These are phyloP conservation scores for Melanotaenia maccullochi DNA, from an alignment of 2,797 vertebrate genomes.

Conservation along the genomic window DNA sequence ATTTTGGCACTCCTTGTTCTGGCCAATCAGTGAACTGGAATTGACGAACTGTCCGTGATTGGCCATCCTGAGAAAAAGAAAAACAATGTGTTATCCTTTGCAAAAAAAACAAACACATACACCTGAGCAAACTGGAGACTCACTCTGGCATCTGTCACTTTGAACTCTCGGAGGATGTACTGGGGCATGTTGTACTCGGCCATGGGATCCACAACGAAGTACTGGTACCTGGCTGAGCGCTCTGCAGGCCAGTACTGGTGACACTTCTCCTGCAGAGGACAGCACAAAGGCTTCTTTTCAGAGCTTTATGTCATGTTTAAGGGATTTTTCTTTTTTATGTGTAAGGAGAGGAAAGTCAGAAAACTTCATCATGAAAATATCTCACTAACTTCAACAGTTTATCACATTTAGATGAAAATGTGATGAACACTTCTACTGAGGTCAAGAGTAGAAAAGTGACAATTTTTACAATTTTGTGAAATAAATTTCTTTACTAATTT, in stretches of 20 bases:
- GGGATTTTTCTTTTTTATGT: neutral
- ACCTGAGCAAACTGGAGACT: slow-evolving; percentile 52
- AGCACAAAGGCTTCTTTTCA: slow-evolving; percentile 35
- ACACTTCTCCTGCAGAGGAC: slow-evolving; percentile 91
- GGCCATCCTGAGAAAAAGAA: slow-evolving; percentile 89
- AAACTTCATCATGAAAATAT: slow-evolving; percentile 25
- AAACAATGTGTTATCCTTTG: neutral
- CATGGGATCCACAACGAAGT: slow-evolving; percentile 99
- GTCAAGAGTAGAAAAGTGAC: no score
- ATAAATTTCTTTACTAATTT: no score
- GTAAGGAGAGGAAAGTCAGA: slow-evolving; percentile 1
- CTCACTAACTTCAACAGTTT: slow-evolving; percentile 2
- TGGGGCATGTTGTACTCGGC: slow-evolving; percentile 99
- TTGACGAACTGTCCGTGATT: slow-evolving; percentile 97
- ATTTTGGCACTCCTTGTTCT: slow-evolving; percentile 99
- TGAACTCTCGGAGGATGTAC: slow-evolving; percentile 98
- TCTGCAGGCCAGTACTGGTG: slow-evolving; percentile 99
- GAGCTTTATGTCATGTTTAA: slow-evolving; percentile 11
- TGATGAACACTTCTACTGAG: no score
- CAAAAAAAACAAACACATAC: neutral
- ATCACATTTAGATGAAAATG: no score
- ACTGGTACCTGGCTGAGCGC: slow-evolving; percentile 96
- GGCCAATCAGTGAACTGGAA: slow-evolving; percentile 99
- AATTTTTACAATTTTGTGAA: no score
- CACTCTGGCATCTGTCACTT: slow-evolving; percentile 98